These are phyloP conservation scores for Protaetia brevitarsis DNA, from an alignment of 1,140 invertebrate genomes.

Conservation along the genomic window DNA sequence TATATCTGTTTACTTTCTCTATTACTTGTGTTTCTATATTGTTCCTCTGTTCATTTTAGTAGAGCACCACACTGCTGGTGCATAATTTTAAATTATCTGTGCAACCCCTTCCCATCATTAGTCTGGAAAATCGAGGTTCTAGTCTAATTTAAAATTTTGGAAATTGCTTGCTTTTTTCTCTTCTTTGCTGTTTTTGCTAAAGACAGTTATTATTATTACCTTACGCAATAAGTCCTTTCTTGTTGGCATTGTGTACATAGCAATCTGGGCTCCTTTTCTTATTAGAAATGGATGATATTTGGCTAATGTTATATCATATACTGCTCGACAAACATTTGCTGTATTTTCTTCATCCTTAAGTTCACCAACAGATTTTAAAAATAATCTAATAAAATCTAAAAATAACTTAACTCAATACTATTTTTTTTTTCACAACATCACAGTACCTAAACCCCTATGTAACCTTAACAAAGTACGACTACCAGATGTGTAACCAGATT, in stretches of 20 bases:
- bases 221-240: conserved; percentile 67
- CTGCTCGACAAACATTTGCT: conserved; percentile 66
- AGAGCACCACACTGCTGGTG: too few species aligned
- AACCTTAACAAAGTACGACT: conserved; percentile 82
- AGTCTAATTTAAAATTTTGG: too few species aligned
- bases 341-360: conserved; percentile 69
- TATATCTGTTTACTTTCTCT: too few species aligned
- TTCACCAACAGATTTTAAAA: conserved; percentile 69
- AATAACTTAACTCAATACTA: too few species aligned
- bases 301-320: conserved; percentile 80
- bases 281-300: conserved; percentile 86
- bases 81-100: too few species aligned
- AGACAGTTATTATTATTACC: conserved; percentile 49
- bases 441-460: conserved; percentile 86
- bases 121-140: too few species aligned
- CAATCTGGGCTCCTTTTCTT: conserved; percentile 77
- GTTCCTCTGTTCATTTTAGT: too few species aligned
- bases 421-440: too few species aligned
- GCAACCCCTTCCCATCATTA: too few species aligned
- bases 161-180: too few species aligned
- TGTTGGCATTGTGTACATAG: conserved; percentile 84
- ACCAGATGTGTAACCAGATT: conserved; percentile 72
- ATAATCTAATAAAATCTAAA: conserved; percentile 81
- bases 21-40: too few species aligned
- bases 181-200: too few species aligned